Evolutionary conservation across 2,797 vertebrate genomes (phyloP).

Genomic region (Zalophus californianus): DNA sequence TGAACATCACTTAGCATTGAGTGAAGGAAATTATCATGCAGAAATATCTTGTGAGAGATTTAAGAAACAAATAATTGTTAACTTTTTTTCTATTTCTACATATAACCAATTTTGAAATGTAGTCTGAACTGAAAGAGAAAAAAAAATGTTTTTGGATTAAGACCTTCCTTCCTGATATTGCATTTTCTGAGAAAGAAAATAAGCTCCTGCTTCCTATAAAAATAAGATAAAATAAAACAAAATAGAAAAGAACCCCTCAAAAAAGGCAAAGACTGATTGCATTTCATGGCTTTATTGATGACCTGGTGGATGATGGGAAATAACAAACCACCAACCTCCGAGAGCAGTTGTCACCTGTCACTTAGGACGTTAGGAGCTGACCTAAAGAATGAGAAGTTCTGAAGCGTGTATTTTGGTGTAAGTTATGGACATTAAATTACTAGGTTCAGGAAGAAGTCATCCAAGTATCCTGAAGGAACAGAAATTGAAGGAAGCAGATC

Average conservation of each 20-base stretch:
- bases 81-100: background rate
- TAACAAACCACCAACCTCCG: background rate
- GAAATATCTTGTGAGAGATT: background rate
- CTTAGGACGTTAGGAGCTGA: background rate
- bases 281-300: background rate
- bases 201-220: background rate
- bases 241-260: background rate
- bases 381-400: background rate
- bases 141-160: background rate
- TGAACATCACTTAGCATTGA: background rate
- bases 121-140: background rate
- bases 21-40: background rate
- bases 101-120: background rate
- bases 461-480: constrained; percentile 46
- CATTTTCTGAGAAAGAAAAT: background rate
- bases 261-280: background rate
- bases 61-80: background rate
- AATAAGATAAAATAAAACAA: background rate
- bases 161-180: background rate
- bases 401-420: background rate
- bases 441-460: constrained; percentile 12
- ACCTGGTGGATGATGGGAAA: background rate
- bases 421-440: background rate
- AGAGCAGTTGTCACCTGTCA: background rate
- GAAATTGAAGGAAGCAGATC: constrained; percentile 14